Conservation (phyloP, 2,797 vertebrate species). For the Parauchenoglanis punctatus region DNA sequence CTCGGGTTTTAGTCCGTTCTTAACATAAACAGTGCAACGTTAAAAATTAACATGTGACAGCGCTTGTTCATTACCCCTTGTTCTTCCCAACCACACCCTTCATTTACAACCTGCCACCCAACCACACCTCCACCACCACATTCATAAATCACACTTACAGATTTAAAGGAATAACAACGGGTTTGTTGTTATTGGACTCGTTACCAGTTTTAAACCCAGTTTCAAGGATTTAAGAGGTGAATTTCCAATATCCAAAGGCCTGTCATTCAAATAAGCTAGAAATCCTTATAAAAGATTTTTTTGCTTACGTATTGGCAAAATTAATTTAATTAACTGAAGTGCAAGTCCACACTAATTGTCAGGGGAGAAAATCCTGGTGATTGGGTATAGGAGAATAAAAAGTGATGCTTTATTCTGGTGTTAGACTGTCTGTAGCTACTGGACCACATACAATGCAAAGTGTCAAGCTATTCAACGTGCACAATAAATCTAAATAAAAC, state of each 20-base stretch:
- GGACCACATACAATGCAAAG: too few relatives aligned
- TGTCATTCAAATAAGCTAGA: background rate
- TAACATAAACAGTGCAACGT: constrained; percentile 1
- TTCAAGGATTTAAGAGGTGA: background rate
- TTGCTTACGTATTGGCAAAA: too few relatives aligned
- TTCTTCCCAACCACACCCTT: background rate
- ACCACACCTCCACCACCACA: background rate
- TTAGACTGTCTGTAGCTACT: too few relatives aligned
- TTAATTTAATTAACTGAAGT: too few relatives aligned
- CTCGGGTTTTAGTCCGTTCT: background rate
- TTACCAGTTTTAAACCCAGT: background rate
- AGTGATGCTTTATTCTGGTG: too few relatives aligned
- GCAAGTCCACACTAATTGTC: too few relatives aligned
- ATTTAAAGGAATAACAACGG: background rate
- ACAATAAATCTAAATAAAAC: too few relatives aligned
- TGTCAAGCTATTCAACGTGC: too few relatives aligned
- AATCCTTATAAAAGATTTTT: background rate
- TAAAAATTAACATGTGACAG: background rate
- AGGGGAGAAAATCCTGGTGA: too few relatives aligned
- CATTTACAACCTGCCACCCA: background rate
- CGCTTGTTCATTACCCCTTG: background rate
- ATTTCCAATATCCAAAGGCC: background rate
- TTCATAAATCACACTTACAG: constrained; percentile 4
- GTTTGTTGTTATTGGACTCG: background rate
- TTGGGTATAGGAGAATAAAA: too few relatives aligned